Conservation (phyloP, 92 coral and sea anemone species). For the Epizoanthus rinbou region DNA sequence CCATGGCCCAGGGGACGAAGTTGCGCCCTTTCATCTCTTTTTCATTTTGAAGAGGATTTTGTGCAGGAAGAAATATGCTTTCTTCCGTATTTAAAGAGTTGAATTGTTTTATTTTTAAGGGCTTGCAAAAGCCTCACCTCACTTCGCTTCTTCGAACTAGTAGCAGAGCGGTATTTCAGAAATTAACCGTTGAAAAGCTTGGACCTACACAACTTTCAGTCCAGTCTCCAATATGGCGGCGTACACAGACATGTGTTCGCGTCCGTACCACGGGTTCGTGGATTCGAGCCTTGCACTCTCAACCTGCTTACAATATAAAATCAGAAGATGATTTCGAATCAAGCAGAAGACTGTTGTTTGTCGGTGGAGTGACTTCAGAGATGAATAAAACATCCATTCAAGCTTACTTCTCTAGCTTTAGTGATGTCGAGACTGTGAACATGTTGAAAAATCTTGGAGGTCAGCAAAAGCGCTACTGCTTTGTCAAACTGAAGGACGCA, state of each 20-base stretch:
- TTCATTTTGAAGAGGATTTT: no score
- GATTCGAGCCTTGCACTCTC: background rate
- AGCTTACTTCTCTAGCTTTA: slow-evolving; percentile 35
- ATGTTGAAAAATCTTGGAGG: slow-evolving; percentile 43
- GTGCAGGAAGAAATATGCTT: background rate
- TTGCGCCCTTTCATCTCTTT: no score
- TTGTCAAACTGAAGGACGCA: slow-evolving; percentile 29
- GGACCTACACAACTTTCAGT: background rate
- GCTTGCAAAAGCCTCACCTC: background rate
- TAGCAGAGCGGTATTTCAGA: background rate
- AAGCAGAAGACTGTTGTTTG: slow-evolving; percentile 29
- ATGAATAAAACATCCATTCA: slow-evolving; percentile 14
- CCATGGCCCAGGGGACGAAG: no score
- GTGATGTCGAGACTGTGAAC: slow-evolving; percentile 32
- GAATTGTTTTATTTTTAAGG: background rate
- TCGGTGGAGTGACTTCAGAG: slow-evolving; percentile 46
- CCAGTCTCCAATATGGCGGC: slow-evolving; percentile 5
- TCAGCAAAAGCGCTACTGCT: slow-evolving; percentile 25
- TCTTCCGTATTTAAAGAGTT: slow-evolving; percentile 1
- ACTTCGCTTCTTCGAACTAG: background rate
- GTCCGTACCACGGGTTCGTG: background rate
- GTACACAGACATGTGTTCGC: background rate
- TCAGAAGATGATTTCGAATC: slow-evolving; percentile 37
- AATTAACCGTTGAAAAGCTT: background rate
- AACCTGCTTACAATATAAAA: background rate